Evolutionary conservation across 2,797 vertebrate species (phyloP).

Genomic region (Thunnus albacares): DNA sequence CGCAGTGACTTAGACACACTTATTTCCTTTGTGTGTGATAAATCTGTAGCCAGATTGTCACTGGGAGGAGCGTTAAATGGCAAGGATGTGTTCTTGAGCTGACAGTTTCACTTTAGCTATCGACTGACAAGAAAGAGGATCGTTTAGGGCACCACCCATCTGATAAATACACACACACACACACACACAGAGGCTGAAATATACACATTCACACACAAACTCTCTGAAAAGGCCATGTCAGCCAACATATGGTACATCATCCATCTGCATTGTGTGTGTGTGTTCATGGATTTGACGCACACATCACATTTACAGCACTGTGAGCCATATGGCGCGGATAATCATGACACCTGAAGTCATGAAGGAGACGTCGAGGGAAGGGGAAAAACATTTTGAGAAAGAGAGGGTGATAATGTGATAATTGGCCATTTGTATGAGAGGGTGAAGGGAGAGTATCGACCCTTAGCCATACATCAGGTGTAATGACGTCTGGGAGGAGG

Average conservation of each 20-base stretch:
- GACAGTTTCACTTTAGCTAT: too few species aligned
- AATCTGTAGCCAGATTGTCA: too few species aligned
- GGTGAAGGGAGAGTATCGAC: background rate
- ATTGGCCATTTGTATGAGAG: background rate
- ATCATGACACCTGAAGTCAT: conserved; percentile 17
- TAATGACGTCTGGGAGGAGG: conserved; percentile 11
- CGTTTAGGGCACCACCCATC: too few species aligned
- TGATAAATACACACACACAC: background rate
- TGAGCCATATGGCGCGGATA: conserved; percentile 35
- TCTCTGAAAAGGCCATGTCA: conserved; percentile 6
- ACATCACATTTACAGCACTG: background rate
- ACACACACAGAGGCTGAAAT: background rate
- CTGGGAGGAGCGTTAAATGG: too few species aligned
- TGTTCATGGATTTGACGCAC: background rate
- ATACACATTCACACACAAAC: background rate
- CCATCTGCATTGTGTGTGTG: conserved; percentile 2
- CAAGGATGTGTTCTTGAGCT: too few species aligned
- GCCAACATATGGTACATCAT: conserved; percentile 24
- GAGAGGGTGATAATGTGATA: background rate
- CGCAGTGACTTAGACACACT: too few species aligned
- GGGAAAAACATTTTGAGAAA: background rate
- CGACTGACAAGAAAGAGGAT: too few species aligned
- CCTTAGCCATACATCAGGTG: conserved; percentile 7
- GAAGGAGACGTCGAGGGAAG: too few species aligned
- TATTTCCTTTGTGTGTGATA: too few species aligned